These are phyloP conservation scores for Isurus oxyrinchus DNA, from an alignment of 2,113 vertebrate genomes.

Conservation along the genomic window DNA sequence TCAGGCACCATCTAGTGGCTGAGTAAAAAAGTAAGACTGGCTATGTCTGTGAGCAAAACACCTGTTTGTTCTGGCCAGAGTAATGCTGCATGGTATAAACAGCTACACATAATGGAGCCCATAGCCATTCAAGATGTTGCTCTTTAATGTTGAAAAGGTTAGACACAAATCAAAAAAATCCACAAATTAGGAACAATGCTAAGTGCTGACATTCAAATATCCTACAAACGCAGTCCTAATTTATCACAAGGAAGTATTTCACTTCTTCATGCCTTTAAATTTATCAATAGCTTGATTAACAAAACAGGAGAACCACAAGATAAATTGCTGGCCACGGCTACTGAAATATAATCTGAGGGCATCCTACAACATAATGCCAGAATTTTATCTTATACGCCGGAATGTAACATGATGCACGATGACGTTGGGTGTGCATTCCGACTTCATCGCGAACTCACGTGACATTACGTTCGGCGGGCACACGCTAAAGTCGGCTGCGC, in stretches of 20 bases:
- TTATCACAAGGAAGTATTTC: background rate
- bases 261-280: background rate
- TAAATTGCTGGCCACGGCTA: background rate
- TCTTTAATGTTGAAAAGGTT: background rate
- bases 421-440: too few relatives aligned
- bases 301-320: background rate
- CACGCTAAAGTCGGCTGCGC: too few relatives aligned
- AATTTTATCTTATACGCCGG: too few relatives aligned
- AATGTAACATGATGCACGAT: too few relatives aligned
- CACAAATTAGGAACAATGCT: background rate
- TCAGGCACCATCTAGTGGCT: background rate
- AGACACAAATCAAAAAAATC: background rate
- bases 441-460: too few relatives aligned
- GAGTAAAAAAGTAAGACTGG: background rate
- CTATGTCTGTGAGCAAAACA: background rate
- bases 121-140: background rate
- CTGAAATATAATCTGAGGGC: background rate
- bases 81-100: background rate
- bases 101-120: background rate
- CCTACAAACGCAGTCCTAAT: background rate
- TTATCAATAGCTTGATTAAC: background rate
- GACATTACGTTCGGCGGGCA: too few relatives aligned
- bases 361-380: background rate
- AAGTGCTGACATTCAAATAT: background rate
- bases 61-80: background rate